Evolutionary conservation across 1,140 invertebrate genomes (phyloP).

Genomic region (Lasioglossum albipes): DNA sequence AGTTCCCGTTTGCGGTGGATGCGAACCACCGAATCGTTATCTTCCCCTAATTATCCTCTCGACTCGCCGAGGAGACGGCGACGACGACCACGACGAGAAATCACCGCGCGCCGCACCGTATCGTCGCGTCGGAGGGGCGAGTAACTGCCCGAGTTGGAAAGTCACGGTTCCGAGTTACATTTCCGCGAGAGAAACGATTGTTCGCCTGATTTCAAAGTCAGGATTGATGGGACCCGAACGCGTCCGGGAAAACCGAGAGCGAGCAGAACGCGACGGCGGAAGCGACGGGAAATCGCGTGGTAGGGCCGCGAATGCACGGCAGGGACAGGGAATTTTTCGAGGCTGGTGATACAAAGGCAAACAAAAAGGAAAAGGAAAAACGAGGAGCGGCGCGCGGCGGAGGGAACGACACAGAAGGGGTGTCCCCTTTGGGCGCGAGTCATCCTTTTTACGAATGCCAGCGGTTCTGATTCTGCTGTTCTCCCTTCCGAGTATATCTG

Average conservation of each 20-base stretch:
- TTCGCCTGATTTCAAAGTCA: no score
- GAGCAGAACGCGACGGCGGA: not conserved
- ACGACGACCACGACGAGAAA: no score
- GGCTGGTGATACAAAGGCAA: conserved; percentile 17
- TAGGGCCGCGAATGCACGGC: not conserved
- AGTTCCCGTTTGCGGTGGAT: not conserved
- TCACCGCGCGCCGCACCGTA: no score
- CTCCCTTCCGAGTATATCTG: conserved; percentile 7
- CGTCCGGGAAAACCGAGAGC: no score
- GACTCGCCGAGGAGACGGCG: not conserved
- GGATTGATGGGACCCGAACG: no score
- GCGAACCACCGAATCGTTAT: conserved; percentile 18
- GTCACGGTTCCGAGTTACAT: no score
- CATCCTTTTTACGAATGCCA: conserved; percentile 35
- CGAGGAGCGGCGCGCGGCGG: not conserved
- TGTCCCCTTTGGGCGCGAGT: not conserved
- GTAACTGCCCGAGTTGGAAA: no score
- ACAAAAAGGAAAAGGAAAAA: not conserved
- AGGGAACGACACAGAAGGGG: not conserved
- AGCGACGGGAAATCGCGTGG: conserved; percentile 19
- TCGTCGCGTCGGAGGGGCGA: no score
- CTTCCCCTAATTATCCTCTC: conserved; percentile 23
- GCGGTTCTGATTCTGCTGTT: conserved; percentile 26
- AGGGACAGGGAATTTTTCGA: conserved; percentile 9
- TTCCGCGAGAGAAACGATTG: no score